Conservation (phyloP, 2,113 vertebrate genomes). For the Calyptommatus sinebrachiatus region DNA sequence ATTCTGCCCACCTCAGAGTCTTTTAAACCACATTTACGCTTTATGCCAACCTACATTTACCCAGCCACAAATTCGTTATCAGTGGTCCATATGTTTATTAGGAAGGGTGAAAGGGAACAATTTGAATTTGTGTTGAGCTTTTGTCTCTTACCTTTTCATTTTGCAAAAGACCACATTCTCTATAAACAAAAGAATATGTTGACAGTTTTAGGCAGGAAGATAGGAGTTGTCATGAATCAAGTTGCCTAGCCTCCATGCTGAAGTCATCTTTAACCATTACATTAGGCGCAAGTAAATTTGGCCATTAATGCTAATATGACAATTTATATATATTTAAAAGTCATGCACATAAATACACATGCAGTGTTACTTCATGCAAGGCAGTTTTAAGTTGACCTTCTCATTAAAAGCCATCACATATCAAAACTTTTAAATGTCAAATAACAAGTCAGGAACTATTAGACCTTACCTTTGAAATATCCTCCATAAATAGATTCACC, state of each 20-base stretch:
- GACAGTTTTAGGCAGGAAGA: conserved; percentile 99
- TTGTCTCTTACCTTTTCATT: conserved; percentile 99
- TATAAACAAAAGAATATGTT: conserved; percentile 99
- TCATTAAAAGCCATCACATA: conserved; percentile 68
- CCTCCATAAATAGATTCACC: conserved; percentile 98
- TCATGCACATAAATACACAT: conserved; percentile 81
- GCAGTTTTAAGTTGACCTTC: conserved; percentile 73
- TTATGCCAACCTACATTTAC: conserved; percentile 75
- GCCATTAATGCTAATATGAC: conserved; percentile 75
- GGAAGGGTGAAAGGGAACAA: conserved; percentile 83
- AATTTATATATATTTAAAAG: conserved; percentile 68
- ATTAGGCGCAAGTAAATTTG: conserved; percentile 79
- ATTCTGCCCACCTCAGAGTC: conserved; percentile 28
- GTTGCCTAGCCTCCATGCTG: conserved; percentile 99
- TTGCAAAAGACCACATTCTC: conserved; percentile 99
- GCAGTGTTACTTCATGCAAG: conserved; percentile 86
- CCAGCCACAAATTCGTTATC: conserved; percentile 74
- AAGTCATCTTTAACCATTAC: conserved; percentile 81
- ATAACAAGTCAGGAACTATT: conserved; percentile 53
- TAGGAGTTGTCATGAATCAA: conserved; percentile 93
- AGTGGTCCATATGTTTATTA: conserved; percentile 75
- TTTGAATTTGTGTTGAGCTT: conserved; percentile 95
- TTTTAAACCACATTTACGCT: conserved; percentile 44
- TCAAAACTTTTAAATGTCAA: conserved; percentile 68
- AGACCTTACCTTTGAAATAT: conserved; percentile 95